phyloP scores from a whole-genome alignment of 2,888 invertebrate genomes.

The Dicyrtoma fusca region DNA sequence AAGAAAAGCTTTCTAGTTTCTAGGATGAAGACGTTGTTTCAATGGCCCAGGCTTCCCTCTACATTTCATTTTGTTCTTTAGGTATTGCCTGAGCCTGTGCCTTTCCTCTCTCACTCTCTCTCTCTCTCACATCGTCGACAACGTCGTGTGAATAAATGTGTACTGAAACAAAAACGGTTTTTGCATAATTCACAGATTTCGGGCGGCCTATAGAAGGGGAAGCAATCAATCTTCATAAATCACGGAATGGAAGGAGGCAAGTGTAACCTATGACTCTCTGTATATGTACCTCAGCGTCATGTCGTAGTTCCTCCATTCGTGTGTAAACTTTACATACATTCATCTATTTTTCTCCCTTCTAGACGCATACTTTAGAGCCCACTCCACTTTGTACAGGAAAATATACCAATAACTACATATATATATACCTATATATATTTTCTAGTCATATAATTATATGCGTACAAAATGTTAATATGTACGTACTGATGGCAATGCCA shows the following conservation, averaged over 20 bases:
- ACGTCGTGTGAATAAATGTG: slow-evolving; percentile 37
- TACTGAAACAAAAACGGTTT: slow-evolving; percentile 55
- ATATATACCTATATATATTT: too few species aligned
- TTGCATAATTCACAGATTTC: slow-evolving; percentile 57
- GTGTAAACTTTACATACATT: slow-evolving; percentile 15
- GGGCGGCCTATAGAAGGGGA: slow-evolving; percentile 49
- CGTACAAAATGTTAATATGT: too few species aligned
- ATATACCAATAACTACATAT: too few species aligned
- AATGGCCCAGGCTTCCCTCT: neutral
- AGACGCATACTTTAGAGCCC: neutral
- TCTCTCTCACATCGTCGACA: neutral
- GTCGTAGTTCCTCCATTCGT: slow-evolving; percentile 15
- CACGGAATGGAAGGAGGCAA: slow-evolving; percentile 43
- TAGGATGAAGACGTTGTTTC: slow-evolving; percentile 26
- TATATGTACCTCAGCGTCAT: slow-evolving; percentile 6
- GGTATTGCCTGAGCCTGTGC: neutral
- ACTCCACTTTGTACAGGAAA: too few species aligned
- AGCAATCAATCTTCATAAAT: slow-evolving; percentile 57
- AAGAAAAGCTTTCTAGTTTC: neutral
- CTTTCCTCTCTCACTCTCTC: neutral
- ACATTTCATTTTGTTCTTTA: neutral
- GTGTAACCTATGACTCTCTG: slow-evolving; percentile 26
- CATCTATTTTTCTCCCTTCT: too few species aligned
- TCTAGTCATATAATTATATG: too few species aligned
- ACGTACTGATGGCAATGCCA: too few species aligned